Evolutionary conservation across 2,888 invertebrate genomes (phyloP), one percentile per base, ranked within the genome.

Genomic region (Chrysina gloriosa): DNA sequence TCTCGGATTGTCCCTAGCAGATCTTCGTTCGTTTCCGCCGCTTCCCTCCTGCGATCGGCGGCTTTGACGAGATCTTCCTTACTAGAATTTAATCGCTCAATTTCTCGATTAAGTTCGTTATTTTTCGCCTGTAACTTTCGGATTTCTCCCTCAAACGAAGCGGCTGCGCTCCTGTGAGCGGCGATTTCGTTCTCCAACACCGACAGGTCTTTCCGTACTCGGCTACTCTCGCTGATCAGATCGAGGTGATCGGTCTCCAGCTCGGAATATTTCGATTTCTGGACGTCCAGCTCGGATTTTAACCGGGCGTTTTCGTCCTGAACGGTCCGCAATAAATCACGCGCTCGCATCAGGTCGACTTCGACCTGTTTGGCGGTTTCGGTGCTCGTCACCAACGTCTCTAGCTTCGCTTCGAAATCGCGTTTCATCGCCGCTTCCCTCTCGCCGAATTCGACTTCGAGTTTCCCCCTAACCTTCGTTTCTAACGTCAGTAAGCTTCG

Each of bases 281-380:
- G 14, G 1, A 34, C n/a, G 9, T 4, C 9, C n/a, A 68, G 75
- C 76, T 86, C 81, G 7, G 79, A 78, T 69, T 77, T 77, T 4
- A 83, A 69, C 27, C 78, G 75, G 2, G 69, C 21, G 19, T 63
- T 61, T 70, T 65, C 25, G 67, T 36, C n/a, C 5, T 61, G 36
- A 39, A 81, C 74, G 39, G 76, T 81, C 63, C 77, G 77, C 65
- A 84, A 83, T 64, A 84, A 79, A 64, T 83, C 80, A 69, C 85
- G 84, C 56, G 82, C 84, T 77, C 86, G 84, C 73, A 85, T 83
- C 47, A 82, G 80, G 79, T 85, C 85, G 69, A 81, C 79, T 71
- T 87, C 85, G 50, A 85, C 71, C 69, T 87, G 85, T 73, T 82
- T 83, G 1, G 71, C 25, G 16, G 71, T 75, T 6, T 73, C 69